Conservation (phyloP, 1,140 invertebrate genomes). For the Meloidogyne hapla region DNA sequence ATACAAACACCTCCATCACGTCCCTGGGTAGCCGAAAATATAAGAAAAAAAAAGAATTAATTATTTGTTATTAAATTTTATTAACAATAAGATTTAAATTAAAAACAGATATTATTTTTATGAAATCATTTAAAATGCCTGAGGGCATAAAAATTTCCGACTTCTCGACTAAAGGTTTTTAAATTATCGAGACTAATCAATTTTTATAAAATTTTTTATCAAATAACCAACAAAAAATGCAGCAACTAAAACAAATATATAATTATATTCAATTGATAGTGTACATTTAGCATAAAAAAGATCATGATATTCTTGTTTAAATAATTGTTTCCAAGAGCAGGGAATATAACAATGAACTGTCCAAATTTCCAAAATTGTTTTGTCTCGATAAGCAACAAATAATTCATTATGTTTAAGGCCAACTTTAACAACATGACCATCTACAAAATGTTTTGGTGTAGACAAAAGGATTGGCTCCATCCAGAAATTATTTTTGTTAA, state of each 20-base stretch:
- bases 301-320: constrained; percentile 20
- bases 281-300: constrained; percentile 35
- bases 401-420: constrained; percentile 27
- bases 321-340: constrained; percentile 29
- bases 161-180: too few relatives aligned
- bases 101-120: too few relatives aligned
- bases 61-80: too few relatives aligned
- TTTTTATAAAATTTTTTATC: too few relatives aligned
- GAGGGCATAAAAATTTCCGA: too few relatives aligned
- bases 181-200: too few relatives aligned
- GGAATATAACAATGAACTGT: constrained; percentile 29
- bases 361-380: constrained; percentile 28
- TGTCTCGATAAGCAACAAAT: constrained; percentile 26
- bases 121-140: too few relatives aligned
- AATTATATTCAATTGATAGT: constrained; percentile 16
- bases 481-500: too few relatives aligned
- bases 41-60: background rate
- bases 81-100: too few relatives aligned
- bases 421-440: constrained; percentile 26
- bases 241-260: constrained; percentile 19
- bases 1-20: constrained; percentile 19
- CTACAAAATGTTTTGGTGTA: constrained; percentile 28
- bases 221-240: constrained; percentile 21
- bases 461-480: constrained; percentile 19
- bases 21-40: background rate